Percentiles rank a stretch among this genome's conserved stretches.
phyloP scores from a whole-genome alignment of 53 echinoderm and acorn worm species.

The Patiria pectinifera region DNA sequence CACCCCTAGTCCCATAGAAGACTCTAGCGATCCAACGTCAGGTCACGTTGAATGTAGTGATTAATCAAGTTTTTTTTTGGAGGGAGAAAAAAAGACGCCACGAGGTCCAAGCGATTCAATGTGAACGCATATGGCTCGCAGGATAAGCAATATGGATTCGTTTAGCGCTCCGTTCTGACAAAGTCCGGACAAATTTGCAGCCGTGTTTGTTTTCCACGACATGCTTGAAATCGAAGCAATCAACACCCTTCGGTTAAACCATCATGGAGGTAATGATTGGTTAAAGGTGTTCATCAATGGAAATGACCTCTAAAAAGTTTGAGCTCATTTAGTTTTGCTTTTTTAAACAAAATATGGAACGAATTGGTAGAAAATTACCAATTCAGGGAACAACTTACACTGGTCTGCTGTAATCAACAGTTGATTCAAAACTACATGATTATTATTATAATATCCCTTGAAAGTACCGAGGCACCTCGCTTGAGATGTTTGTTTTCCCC shows the following conservation, averaged over 20 bases:
- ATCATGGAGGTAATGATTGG: not conserved
- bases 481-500: too few species aligned
- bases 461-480: too few species aligned
- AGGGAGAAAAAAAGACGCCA: not conserved
- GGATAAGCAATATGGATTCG: not conserved
- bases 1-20: not conserved
- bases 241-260: not conserved
- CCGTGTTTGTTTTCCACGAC: conserved; percentile 13
- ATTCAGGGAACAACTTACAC: too few species aligned
- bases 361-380: not conserved
- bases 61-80: conserved; percentile 2
- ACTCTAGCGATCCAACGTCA: conserved; percentile 1
- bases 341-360: not conserved
- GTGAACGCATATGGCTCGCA: not conserved
- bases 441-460: too few species aligned
- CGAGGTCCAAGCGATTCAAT: not conserved
- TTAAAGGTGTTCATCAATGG: not conserved
- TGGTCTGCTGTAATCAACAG: too few species aligned
- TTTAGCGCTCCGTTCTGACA: conserved; percentile 7
- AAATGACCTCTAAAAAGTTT: not conserved
- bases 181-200: not conserved
- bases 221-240: not conserved
- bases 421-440: too few species aligned
- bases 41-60: not conserved
- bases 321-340: not conserved